phyloP scores from a whole-genome alignment of 2,797 vertebrate genomes.

The Halcyon badia region DNA sequence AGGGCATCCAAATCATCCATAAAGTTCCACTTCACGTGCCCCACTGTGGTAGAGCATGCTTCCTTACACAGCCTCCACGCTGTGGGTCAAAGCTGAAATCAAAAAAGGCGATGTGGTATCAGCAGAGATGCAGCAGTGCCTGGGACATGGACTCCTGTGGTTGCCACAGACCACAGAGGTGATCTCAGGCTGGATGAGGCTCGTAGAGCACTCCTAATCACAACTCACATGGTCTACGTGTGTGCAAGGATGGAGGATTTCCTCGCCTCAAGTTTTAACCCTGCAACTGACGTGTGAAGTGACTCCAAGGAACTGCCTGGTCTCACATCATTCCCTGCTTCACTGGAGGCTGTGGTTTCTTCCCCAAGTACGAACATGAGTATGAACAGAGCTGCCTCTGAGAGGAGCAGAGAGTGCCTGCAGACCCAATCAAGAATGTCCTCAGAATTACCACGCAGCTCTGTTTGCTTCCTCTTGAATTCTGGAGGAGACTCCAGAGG shows the following conservation, averaged over 20 bases:
- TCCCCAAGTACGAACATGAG: neutral
- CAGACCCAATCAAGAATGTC: neutral
- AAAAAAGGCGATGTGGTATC: neutral
- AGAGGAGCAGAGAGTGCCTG: neutral
- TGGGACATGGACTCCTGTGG: neutral
- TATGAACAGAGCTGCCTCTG: neutral
- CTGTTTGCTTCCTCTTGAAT: neutral
- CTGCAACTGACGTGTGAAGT: fast-evolving
- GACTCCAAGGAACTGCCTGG: neutral
- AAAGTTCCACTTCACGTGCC: neutral
- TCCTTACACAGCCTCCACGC: neutral
- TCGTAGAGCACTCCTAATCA: neutral
- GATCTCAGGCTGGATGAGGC: neutral
- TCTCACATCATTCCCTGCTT: neutral
- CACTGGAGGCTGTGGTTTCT: neutral
- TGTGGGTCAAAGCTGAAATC: neutral
- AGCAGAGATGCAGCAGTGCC: neutral
- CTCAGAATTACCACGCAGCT: neutral
- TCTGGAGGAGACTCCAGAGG: neutral
- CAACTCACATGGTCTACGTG: neutral
- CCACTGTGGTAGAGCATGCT: neutral
- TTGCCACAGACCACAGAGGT: neutral
- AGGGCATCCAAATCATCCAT: neutral
- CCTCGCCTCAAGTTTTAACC: neutral
- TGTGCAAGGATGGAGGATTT: neutral